Evolutionary conservation across 2,888 invertebrate species (phyloP).

Genomic region (Melanophora roralis): DNA sequence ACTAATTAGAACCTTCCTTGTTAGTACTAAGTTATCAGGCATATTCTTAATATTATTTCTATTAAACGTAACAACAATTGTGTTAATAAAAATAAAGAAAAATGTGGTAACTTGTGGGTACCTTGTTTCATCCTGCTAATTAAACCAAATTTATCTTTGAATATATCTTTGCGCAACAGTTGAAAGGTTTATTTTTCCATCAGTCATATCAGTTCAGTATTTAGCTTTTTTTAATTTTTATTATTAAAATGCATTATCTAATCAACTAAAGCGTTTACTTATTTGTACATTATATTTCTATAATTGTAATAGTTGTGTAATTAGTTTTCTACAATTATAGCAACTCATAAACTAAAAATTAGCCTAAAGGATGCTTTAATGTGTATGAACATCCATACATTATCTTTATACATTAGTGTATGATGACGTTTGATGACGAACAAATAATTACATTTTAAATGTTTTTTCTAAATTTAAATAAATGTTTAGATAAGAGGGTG

Average conservation of each 20-base stretch:
- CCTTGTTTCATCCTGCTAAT: too few relatives aligned
- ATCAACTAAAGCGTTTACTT: constrained; percentile 10
- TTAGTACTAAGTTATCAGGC: too few relatives aligned
- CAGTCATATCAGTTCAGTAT: too few relatives aligned
- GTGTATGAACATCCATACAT: not conserved
- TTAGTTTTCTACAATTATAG: constrained; percentile 34
- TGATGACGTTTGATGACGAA: not conserved
- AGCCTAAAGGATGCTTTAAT: constrained; percentile 24
- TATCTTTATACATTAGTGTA: not conserved
- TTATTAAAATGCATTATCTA: constrained; percentile 28
- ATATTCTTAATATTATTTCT: too few relatives aligned
- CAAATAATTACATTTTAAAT: not conserved
- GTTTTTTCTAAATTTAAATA: not conserved
- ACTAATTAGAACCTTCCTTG: too few relatives aligned
- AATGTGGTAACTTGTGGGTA: too few relatives aligned
- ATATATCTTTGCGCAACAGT: too few relatives aligned
- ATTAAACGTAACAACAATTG: too few relatives aligned
- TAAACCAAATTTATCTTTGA: too few relatives aligned
- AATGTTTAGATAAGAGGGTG: too few relatives aligned
- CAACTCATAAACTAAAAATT: constrained; percentile 20
- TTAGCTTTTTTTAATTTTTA: not conserved
- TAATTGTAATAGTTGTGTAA: constrained; percentile 40
- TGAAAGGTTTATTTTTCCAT: too few relatives aligned
- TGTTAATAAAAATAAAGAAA: too few relatives aligned
- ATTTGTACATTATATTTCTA: not conserved